Conservation (phyloP, 2,113 vertebrate genomes). For the Psilopsiagon aymara region DNA sequence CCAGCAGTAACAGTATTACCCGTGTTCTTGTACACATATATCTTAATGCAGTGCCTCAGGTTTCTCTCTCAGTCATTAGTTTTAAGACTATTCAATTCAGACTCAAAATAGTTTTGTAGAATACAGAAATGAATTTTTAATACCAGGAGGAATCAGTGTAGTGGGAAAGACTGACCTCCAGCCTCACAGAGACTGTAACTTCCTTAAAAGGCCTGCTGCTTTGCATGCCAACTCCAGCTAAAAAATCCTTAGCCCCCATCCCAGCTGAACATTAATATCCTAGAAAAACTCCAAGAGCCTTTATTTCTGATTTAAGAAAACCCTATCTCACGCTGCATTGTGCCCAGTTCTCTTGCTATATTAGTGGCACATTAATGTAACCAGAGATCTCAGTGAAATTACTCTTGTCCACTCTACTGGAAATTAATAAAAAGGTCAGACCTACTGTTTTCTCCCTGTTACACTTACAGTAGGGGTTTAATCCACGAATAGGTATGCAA, state of each 20-base stretch:
- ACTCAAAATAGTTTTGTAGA: accelerated
- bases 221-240: not conserved
- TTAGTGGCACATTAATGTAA: not conserved
- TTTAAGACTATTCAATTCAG: not conserved
- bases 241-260: not conserved
- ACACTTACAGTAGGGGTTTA: not conserved
- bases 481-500: not conserved
- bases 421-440: not conserved
- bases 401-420: not conserved
- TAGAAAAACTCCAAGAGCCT: not conserved
- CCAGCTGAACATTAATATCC: not conserved
- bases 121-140: not conserved
- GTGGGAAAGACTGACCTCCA: not conserved
- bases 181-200: not conserved
- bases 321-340: not conserved
- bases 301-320: not conserved
- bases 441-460: not conserved
- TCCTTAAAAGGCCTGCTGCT: not conserved
- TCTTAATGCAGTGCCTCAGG: not conserved
- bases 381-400: not conserved
- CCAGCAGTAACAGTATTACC: not conserved
- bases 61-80: not conserved
- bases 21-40: accelerated
- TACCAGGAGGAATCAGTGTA: not conserved
- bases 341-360: not conserved